Percentiles rank a stretch among this genome's conserved stretches.
Conservation (phyloP, 1,140 invertebrate genomes). For the Drosophila suzukii region DNA sequence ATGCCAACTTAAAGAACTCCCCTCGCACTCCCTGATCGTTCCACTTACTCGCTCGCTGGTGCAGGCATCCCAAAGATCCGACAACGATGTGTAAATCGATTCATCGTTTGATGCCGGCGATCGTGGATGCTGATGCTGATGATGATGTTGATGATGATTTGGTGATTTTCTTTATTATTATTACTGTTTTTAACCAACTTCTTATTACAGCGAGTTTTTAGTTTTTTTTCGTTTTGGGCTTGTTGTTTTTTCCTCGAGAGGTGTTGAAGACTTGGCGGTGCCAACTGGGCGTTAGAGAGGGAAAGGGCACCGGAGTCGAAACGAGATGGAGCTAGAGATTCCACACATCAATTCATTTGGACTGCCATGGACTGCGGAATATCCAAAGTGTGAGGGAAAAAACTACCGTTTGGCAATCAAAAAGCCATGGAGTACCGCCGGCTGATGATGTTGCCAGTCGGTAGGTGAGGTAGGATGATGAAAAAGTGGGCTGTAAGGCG, state of each 20-base stretch:
- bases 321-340: slow-evolving; percentile 25
- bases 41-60: neutral
- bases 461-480: slow-evolving; percentile 10
- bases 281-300: slow-evolving; percentile 14
- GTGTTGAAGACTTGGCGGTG: slow-evolving; percentile 82
- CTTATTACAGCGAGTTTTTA: slow-evolving; percentile 78
- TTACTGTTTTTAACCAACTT: slow-evolving; percentile 83
- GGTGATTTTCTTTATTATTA: slow-evolving; percentile 82
- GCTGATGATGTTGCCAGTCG: slow-evolving; percentile 4
- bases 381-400: slow-evolving; percentile 41
- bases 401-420: slow-evolving; percentile 59
- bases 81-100: slow-evolving; percentile 81
- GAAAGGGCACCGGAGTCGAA: neutral
- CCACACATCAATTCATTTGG: slow-evolving; percentile 50
- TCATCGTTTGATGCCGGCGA: slow-evolving; percentile 70
- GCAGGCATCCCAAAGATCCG: slow-evolving; percentile 25
- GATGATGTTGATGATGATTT: slow-evolving; percentile 80
- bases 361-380: slow-evolving; percentile 42
- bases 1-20: neutral
- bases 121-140: slow-evolving; percentile 36
- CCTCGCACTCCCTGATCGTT: slow-evolving; percentile 12
- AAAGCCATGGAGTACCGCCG: slow-evolving; percentile 27
- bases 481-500: slow-evolving; percentile 76
- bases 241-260: slow-evolving; percentile 51
- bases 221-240: slow-evolving; percentile 29